Evolutionary conservation across 2,888 invertebrate species (phyloP).

Genomic region (Sarcophaga subvicina): DNA sequence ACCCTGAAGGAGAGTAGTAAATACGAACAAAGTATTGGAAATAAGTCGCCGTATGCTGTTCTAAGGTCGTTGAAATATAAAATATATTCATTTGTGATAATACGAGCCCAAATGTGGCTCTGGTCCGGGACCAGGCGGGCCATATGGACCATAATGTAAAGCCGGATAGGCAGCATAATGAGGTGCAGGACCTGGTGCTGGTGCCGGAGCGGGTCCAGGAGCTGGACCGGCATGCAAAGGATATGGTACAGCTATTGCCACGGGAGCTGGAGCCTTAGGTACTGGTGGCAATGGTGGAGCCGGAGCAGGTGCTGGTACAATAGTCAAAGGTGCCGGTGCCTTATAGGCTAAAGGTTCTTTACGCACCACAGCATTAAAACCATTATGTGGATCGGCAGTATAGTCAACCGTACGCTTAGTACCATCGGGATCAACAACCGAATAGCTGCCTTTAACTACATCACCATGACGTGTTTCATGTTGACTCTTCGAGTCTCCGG

Average conservation of each 20-base stretch:
- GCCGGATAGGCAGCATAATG: conserved; percentile 78
- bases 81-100: conserved; percentile 65
- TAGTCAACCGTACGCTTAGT: conserved; percentile 86
- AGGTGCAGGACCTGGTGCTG: conserved; percentile 70
- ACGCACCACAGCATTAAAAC: conserved; percentile 81
- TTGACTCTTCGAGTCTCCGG: conserved; percentile 83
- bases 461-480: conserved; percentile 86
- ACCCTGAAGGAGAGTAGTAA: no score
- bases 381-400: conserved; percentile 83
- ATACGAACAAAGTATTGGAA: conserved; percentile 20
- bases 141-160: conserved; percentile 76
- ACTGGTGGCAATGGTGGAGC: conserved; percentile 75
- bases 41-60: conserved; percentile 69
- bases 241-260: conserved; percentile 67
- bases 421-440: conserved; percentile 84
- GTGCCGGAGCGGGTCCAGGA: conserved; percentile 68
- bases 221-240: conserved; percentile 55
- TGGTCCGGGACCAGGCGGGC: conserved; percentile 67
- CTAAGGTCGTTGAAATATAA: conserved; percentile 48
- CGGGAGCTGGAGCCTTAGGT: conserved; percentile 72
- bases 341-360: conserved; percentile 80
- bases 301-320: conserved; percentile 73
- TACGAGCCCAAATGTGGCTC: conserved; percentile 41
- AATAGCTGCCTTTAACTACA: conserved; percentile 84
- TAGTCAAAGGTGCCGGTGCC: conserved; percentile 73